These are phyloP conservation scores for Isotomurus palustris DNA, from an alignment of 2,888 invertebrate genomes.

Conservation along the genomic window DNA sequence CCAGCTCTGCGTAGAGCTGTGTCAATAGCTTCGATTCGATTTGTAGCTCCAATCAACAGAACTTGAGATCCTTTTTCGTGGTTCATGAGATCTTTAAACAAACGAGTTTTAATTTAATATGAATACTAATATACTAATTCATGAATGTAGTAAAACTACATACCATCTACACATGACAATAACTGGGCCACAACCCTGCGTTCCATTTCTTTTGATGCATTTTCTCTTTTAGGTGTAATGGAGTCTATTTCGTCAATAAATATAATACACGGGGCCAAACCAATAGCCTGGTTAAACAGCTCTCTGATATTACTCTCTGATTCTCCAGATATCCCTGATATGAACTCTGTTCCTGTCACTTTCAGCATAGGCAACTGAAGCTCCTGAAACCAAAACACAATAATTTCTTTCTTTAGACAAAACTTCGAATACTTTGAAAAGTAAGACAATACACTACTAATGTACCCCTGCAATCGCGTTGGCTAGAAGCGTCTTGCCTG, in stretches of 20 bases:
- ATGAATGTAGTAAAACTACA: slow-evolving; percentile 29
- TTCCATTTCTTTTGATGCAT: slow-evolving; percentile 93
- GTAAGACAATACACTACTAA: slow-evolving; percentile 34
- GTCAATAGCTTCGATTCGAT: slow-evolving; percentile 85
- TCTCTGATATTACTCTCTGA: slow-evolving; percentile 82
- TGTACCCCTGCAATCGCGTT: slow-evolving; percentile 74
- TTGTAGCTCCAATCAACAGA: slow-evolving; percentile 92
- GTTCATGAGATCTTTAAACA: slow-evolving; percentile 52
- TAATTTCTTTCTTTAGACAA: not conserved
- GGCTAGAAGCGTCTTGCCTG: slow-evolving; percentile 67
- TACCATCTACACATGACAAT: slow-evolving; percentile 80
- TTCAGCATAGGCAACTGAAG: slow-evolving; percentile 76
- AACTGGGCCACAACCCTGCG: slow-evolving; percentile 90
- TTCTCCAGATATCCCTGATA: slow-evolving; percentile 87
- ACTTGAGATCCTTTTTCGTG: slow-evolving; percentile 60
- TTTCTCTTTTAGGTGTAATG: slow-evolving; percentile 84
- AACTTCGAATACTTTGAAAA: slow-evolving; percentile 8
- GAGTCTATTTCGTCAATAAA: slow-evolving; percentile 97
- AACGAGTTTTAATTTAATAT: not conserved
- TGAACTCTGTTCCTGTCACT: slow-evolving; percentile 84
- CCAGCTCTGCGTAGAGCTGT: slow-evolving; percentile 87
- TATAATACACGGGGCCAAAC: slow-evolving; percentile 72
- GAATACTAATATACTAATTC: not conserved
- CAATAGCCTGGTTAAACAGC: slow-evolving; percentile 77
- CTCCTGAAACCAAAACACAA: slow-evolving; percentile 57